A percentile compares a stretch with the other conserved stretches of the same genome.
phyloP scores from a whole-genome alignment of 2,888 invertebrate species.

The Philonicus albiceps region DNA sequence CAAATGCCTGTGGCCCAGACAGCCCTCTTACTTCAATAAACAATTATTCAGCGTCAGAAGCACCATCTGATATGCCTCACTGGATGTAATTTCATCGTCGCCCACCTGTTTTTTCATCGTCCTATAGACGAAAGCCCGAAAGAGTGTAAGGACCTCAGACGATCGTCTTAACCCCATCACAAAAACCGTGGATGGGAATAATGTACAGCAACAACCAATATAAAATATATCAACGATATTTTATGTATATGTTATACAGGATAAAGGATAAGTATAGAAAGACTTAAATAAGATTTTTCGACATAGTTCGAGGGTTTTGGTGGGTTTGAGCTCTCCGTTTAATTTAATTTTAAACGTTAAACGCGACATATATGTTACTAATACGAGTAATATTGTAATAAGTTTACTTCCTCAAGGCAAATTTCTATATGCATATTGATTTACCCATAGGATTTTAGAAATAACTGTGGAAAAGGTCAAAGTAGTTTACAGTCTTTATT shows the following conservation, averaged over 20 bases:
- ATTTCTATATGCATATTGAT: too few relatives aligned
- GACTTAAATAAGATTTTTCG: too few relatives aligned
- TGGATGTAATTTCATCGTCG: conserved; percentile 41
- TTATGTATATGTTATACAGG: neutral
- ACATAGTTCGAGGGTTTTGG: too few relatives aligned
- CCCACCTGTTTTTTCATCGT: conserved; percentile 21
- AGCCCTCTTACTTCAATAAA: conserved; percentile 13
- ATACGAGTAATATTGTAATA: too few relatives aligned
- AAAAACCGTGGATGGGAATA: neutral
- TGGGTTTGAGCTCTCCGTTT: too few relatives aligned
- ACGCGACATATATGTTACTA: too few relatives aligned
- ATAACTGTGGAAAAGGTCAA: too few relatives aligned
- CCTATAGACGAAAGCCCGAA: neutral
- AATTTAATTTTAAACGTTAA: too few relatives aligned
- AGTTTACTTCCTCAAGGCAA: too few relatives aligned
- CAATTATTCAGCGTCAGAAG: conserved; percentile 8
- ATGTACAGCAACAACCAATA: neutral
- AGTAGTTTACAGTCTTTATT: too few relatives aligned
- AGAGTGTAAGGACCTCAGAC: conserved; percentile 21
- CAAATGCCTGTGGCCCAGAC: conserved; percentile 7
- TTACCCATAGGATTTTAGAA: too few relatives aligned
- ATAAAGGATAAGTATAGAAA: too few relatives aligned
- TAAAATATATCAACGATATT: neutral
- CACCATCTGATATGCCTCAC: conserved; percentile 29
- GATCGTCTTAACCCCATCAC: neutral